A percentile compares a stretch with the other conserved stretches of the same genome.
phyloP scores from a whole-genome alignment of 1,140 invertebrate genomes.

The Bombus ignitus region DNA sequence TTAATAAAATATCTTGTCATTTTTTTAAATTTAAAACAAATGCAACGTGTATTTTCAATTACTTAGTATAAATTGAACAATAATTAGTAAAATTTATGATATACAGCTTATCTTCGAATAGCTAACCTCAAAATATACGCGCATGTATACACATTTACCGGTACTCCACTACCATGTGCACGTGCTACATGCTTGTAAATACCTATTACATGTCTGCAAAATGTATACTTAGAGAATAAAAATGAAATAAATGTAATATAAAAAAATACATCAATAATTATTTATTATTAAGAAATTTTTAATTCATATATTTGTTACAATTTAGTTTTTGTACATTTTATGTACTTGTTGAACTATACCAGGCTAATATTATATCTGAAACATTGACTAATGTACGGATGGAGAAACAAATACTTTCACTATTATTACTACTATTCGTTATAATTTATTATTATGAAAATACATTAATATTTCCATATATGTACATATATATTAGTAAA shows the following conservation, averaged over 20 bases:
- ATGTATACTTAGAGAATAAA: background rate
- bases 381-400: no score
- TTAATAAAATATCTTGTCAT: slow-evolving; percentile 62
- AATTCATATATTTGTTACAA: no score
- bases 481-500: no score
- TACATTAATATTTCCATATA: background rate
- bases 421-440: no score
- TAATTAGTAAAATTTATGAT: background rate
- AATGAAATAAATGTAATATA: background rate
- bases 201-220: background rate
- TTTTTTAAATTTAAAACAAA: background rate
- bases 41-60: background rate
- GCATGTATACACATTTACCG: background rate
- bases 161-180: background rate
- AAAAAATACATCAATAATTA: background rate
- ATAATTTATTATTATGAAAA: background rate
- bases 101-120: no score
- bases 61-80: background rate
- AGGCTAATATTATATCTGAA: no score
- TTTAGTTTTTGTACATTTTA: no score
- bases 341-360: no score
- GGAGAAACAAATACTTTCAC: no score
- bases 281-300: no score
- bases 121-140: background rate
- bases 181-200: background rate